Percentiles rank a stretch among this genome's conserved stretches.
Conservation (phyloP, 2,797 vertebrate species). For the Eleutherodactylus coqui region DNA sequence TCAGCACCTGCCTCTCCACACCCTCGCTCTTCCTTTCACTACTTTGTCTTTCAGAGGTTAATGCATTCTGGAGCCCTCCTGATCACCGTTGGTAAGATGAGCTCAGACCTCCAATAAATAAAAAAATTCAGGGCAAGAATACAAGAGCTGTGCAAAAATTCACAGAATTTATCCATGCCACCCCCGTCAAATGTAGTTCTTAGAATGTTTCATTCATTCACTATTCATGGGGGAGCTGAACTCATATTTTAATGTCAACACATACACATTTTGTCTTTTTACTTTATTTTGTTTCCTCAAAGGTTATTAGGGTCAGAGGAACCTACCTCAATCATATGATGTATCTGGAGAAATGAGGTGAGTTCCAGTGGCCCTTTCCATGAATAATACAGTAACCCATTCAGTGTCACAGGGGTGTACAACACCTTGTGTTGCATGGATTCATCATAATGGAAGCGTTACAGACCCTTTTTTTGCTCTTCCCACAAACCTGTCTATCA, state of each 20-base stretch:
- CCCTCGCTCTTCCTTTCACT: constrained; percentile 47
- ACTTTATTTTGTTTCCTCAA: constrained; percentile 48
- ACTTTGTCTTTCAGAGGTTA: constrained; percentile 50
- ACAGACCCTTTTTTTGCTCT: constrained; percentile 84
- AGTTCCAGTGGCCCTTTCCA: constrained; percentile 53
- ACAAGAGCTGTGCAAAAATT: constrained; percentile 25
- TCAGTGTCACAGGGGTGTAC: constrained; percentile 55
- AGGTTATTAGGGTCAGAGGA: constrained; percentile 57
- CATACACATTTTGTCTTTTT: constrained; percentile 63
- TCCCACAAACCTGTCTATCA: constrained; percentile 84
- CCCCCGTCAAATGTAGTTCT: constrained; percentile 44
- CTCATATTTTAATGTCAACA: constrained; percentile 60
- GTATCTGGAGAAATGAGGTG: constrained; percentile 54
- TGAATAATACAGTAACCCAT: constrained; percentile 54
- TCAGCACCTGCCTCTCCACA: constrained; percentile 29
- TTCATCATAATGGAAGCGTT: constrained; percentile 74
- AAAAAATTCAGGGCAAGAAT: constrained; percentile 25
- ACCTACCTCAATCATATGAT: constrained; percentile 50
- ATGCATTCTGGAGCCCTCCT: constrained; percentile 47
- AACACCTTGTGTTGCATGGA: constrained; percentile 67
- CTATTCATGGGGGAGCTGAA: constrained; percentile 57
- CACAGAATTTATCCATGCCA: constrained; percentile 16
- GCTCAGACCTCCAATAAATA: background rate
- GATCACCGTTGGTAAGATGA: constrained; percentile 50
- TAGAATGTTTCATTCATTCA: constrained; percentile 62